Conservation (phyloP, 1,140 invertebrate genomes). For the Helicoverpa armigera region DNA sequence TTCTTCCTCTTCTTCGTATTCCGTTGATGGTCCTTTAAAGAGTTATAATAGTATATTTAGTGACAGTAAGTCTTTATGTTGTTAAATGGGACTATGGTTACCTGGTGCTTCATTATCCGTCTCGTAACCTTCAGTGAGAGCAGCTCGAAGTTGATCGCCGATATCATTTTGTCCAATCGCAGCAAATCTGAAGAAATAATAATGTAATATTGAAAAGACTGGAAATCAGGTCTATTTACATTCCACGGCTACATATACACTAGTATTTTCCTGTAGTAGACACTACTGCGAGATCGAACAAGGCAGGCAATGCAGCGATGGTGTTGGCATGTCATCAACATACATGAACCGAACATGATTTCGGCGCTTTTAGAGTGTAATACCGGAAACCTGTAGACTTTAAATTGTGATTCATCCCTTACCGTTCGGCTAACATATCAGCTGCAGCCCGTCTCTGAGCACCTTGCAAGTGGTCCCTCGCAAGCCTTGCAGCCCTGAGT, state of each 20-base stretch:
- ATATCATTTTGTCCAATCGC: slow-evolving; percentile 79
- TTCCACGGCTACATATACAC: too few relatives aligned
- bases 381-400: too few relatives aligned
- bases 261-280: too few relatives aligned
- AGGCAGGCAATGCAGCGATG: too few relatives aligned
- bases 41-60: not conserved
- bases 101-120: slow-evolving; percentile 66
- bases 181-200: slow-evolving; percentile 71
- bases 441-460: slow-evolving; percentile 65
- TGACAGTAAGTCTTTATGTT: not conserved
- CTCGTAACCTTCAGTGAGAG: slow-evolving; percentile 66
- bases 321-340: too few relatives aligned
- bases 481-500: slow-evolving; percentile 77
- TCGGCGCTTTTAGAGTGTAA: too few relatives aligned
- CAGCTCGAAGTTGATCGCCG: slow-evolving; percentile 77
- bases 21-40: slow-evolving; percentile 56
- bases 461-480: slow-evolving; percentile 74
- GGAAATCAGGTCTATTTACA: too few relatives aligned
- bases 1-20: slow-evolving; percentile 65
- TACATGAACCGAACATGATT: too few relatives aligned
- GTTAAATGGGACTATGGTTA: slow-evolving; percentile 35
- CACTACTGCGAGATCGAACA: too few relatives aligned
- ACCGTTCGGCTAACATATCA: slow-evolving; percentile 74
- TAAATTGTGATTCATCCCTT: not conserved
- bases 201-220: too few relatives aligned